Conservation (phyloP, 2,113 vertebrate genomes). For the Junco hyemalis region DNA sequence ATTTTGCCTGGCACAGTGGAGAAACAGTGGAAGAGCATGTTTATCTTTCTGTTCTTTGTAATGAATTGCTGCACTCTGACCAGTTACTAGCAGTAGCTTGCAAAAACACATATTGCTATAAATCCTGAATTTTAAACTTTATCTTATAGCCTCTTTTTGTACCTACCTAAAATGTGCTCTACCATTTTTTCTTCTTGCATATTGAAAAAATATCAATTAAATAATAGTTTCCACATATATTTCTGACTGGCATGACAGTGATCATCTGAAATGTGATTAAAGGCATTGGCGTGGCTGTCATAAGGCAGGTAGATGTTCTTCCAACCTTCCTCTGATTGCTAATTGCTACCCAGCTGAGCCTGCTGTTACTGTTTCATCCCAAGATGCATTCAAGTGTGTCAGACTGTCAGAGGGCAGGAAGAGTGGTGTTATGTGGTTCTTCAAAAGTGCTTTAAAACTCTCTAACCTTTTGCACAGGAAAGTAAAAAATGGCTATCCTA, state of each 20-base stretch:
- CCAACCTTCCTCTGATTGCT: not conserved
- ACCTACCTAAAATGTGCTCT: not conserved
- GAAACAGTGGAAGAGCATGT: rapidly evolving
- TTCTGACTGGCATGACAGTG: not conserved
- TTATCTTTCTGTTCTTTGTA: not conserved
- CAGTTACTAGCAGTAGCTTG: not conserved
- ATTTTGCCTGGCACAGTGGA: not conserved
- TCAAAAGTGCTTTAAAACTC: not conserved
- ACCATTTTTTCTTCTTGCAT: not conserved
- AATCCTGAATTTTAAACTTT: not conserved
- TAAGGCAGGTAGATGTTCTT: not conserved
- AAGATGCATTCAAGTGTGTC: not conserved
- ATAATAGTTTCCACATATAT: not conserved
- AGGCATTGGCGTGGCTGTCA: not conserved
- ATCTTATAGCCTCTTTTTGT: not conserved
- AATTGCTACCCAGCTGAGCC: not conserved
- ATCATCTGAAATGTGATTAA: not conserved
- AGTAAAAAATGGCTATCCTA: not conserved
- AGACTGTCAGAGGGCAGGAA: not conserved
- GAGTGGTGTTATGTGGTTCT: not conserved
- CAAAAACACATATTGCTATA: not conserved
- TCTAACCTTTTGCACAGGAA: not conserved
- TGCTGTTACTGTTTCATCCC: not conserved
- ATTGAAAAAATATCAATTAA: not conserved
- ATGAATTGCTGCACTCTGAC: not conserved